phyloP scores from a whole-genome alignment of 2,888 invertebrate genomes.

The Meandrusa payeni region DNA sequence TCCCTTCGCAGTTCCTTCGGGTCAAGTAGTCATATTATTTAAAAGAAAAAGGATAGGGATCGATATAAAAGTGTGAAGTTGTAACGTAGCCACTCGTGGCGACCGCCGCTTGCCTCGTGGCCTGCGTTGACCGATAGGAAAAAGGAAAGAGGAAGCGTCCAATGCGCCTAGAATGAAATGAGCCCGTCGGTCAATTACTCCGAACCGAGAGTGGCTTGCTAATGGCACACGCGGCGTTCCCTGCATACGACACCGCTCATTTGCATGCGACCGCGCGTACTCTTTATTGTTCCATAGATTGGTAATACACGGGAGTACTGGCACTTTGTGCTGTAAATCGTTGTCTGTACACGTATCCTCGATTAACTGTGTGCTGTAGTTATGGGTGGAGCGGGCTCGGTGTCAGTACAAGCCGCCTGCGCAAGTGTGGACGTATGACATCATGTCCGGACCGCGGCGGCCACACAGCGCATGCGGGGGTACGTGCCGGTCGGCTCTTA shows the following conservation, averaged over 20 bases:
- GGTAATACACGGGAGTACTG: slow-evolving; percentile 80
- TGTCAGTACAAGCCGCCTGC: slow-evolving; percentile 66
- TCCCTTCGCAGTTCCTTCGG: too few species aligned
- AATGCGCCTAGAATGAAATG: slow-evolving; percentile 78
- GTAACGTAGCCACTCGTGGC: slow-evolving; percentile 36
- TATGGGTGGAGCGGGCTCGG: slow-evolving; percentile 49
- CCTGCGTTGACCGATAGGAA: slow-evolving; percentile 77
- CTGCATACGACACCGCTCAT: slow-evolving; percentile 73
- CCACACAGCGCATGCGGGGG: slow-evolving; percentile 69
- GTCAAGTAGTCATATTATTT: too few species aligned
- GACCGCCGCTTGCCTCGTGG: slow-evolving; percentile 51
- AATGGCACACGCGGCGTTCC: slow-evolving; percentile 67
- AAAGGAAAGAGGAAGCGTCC: slow-evolving; percentile 78
- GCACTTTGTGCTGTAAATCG: slow-evolving; percentile 78
- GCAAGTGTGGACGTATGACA: slow-evolving; percentile 67
- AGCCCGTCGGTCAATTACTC: slow-evolving; percentile 78
- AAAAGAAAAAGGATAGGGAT: too few species aligned
- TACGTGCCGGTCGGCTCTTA: slow-evolving; percentile 54
- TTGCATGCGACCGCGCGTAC: slow-evolving; percentile 67
- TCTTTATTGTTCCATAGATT: slow-evolving; percentile 79
- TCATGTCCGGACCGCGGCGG: slow-evolving; percentile 71
- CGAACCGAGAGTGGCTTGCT: slow-evolving; percentile 67
- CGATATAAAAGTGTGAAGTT: slow-evolving; percentile 26
- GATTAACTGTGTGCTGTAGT: slow-evolving; percentile 71
- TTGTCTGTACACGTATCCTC: slow-evolving; percentile 75